These are phyloP conservation scores for Trichopoda pennipes DNA, from an alignment of 2,888 invertebrate species.

Conservation along the genomic window DNA sequence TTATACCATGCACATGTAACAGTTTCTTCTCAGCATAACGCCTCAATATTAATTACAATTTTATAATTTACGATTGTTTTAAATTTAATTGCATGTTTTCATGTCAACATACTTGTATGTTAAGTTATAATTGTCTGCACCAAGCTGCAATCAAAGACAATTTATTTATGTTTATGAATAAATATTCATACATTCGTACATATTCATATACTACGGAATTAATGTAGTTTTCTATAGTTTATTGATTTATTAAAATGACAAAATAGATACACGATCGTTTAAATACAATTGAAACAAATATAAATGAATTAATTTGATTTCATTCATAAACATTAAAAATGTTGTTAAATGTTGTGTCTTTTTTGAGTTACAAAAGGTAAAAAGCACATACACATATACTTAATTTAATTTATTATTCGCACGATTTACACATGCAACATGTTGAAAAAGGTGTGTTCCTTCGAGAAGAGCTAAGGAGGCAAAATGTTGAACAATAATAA, in stretches of 20 bases:
- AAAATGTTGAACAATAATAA: conserved; percentile 33
- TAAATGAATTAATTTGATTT: conserved; percentile 64
- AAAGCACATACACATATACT: background rate
- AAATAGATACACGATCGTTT: conserved; percentile 40
- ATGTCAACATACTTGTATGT: conserved; percentile 59
- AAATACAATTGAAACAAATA: conserved; percentile 16
- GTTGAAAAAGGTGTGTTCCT: conserved; percentile 44
- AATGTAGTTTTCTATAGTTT: conserved; percentile 32
- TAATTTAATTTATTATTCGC: conserved; percentile 13
- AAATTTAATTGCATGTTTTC: conserved; percentile 66
- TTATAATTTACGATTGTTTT: conserved; percentile 62
- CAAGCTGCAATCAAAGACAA: conserved; percentile 38
- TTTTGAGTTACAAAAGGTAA: background rate
- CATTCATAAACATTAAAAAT: conserved; percentile 63
- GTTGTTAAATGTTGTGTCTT: conserved; percentile 29
- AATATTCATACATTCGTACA: background rate
- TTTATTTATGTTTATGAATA: background rate
- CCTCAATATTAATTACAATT: conserved; percentile 61
- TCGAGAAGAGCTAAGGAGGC: background rate
- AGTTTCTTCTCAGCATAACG: conserved; percentile 51
- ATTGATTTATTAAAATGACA: conserved; percentile 63
- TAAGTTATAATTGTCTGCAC: conserved; percentile 51
- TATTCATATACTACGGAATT: background rate
- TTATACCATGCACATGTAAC: background rate
- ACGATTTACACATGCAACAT: background rate